These are phyloP conservation scores for Siniperca knerii DNA, from an alignment of 2,113 vertebrate genomes.

Conservation along the genomic window DNA sequence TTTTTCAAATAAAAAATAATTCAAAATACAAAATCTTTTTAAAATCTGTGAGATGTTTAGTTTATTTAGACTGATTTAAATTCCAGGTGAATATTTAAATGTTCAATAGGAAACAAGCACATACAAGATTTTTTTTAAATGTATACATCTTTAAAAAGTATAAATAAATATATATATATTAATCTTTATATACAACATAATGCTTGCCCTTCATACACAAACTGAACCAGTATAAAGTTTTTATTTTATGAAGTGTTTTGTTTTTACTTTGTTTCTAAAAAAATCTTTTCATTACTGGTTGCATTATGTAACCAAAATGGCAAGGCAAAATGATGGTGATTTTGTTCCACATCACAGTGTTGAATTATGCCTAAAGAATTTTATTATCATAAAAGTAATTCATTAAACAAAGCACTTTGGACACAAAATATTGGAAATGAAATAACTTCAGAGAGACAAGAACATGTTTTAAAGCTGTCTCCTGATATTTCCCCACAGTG, in stretches of 20 bases:
- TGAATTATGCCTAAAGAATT: too few species aligned
- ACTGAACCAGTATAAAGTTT: background rate
- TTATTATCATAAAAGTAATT: too few species aligned
- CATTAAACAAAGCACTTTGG: too few species aligned
- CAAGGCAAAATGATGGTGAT: background rate
- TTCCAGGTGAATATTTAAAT: background rate
- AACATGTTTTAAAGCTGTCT: too few species aligned
- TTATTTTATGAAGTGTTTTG: too few species aligned
- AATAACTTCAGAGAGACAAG: too few species aligned
- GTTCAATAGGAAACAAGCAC: background rate
- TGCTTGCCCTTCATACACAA: background rate
- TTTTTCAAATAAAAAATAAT: background rate
- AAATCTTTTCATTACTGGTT: background rate
- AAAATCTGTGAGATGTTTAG: background rate
- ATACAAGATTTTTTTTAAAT: too few species aligned
- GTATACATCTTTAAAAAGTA: too few species aligned
- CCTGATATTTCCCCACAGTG: too few species aligned
- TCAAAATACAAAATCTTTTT: background rate
- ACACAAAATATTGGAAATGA: too few species aligned
- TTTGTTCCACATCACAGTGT: background rate
- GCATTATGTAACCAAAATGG: background rate
- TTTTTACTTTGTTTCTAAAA: background rate
- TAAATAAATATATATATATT: too few species aligned
- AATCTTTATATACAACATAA: too few species aligned
- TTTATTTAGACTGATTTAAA: background rate